Evolutionary conservation across 2,797 vertebrate species (phyloP), one percentile per base, ranked within the genome.

Genomic region (Poecilia picta): DNA sequence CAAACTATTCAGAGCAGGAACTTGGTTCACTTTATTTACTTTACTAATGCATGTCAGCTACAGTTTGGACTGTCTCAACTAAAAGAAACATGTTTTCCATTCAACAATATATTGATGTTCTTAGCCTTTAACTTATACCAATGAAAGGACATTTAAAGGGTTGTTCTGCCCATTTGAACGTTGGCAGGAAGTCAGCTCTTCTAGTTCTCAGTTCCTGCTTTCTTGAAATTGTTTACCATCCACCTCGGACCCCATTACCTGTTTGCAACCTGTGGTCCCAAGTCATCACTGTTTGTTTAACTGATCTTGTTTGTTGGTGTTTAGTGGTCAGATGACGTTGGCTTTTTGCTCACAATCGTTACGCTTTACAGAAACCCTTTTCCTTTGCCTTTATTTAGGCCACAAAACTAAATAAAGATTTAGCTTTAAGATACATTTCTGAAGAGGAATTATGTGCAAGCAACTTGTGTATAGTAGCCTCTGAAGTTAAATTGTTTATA

Each of bases 171-270:
- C 25, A 2, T 75, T 36, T 78, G 25, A 62, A 5, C 31, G 11
- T 72, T 75, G 62, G 23, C 74, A 81, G 75, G 75, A 87, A 83
- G 82, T 81, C 43, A 1, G 7, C 49, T 31, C 36, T 43, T 43
- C 36, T 13, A 43, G 23, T 43, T 1, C 23, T n/a, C 15, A 70
- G 66, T 70, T 70, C 39, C 66, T 70, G 66, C n/a, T 70, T 70
- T 41, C 5, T 70, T 43, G 7, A 43, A 23, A 70, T 25, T 70
- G 66, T n/a, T 43, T 70, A 1, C 39, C 39, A 43, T 4, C 66
- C 23, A 43, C 12, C 23, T n/a, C 23, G 15, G 15, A 5, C 12
- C 1, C 66, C 36, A 10, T 68, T 25, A 23, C 64, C 8, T 23
- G 33, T 41, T 68, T 23, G 36, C 33, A 43, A 5, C 39, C 23